Conservation (phyloP, 2,113 vertebrate genomes). For the Clinocottus analis region DNA sequence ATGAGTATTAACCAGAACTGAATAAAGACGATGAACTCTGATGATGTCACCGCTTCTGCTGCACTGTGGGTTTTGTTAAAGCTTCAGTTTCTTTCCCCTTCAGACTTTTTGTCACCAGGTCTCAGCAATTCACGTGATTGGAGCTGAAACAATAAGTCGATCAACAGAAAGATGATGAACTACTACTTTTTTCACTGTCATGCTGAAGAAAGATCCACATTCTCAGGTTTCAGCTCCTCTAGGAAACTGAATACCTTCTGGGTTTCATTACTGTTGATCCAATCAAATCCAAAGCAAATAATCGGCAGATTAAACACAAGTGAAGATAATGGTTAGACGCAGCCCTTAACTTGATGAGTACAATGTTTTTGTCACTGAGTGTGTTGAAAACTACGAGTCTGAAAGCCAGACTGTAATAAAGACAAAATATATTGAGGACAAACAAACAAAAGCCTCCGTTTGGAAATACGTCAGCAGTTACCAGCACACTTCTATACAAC, state of each 20-base stretch:
- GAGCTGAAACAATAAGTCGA: no score
- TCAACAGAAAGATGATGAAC: no score
- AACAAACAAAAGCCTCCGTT: neutral
- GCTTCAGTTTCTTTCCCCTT: neutral
- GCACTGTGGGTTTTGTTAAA: neutral
- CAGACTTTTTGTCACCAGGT: neutral
- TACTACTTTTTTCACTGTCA: no score
- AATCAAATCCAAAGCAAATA: neutral
- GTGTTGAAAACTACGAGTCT: neutral
- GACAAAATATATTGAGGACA: neutral
- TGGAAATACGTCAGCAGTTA: constrained; percentile 1
- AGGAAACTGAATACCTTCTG: neutral
- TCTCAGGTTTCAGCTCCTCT: no score
- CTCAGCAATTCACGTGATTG: neutral
- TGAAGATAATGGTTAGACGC: neutral
- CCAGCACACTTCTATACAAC: constrained; percentile 5
- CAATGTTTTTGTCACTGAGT: neutral
- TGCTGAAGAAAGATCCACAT: no score
- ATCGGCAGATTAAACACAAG: no score
- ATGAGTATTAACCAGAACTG: neutral
- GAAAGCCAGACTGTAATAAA: neutral
- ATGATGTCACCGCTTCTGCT: neutral
- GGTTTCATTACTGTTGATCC: neutral
- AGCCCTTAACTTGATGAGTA: neutral
- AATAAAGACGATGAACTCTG: neutral